Percentiles rank a stretch among this genome's conserved stretches.
These are phyloP conservation scores for Aplysia californica DNA, from an alignment of 1,140 invertebrate genomes.

Conservation along the genomic window DNA sequence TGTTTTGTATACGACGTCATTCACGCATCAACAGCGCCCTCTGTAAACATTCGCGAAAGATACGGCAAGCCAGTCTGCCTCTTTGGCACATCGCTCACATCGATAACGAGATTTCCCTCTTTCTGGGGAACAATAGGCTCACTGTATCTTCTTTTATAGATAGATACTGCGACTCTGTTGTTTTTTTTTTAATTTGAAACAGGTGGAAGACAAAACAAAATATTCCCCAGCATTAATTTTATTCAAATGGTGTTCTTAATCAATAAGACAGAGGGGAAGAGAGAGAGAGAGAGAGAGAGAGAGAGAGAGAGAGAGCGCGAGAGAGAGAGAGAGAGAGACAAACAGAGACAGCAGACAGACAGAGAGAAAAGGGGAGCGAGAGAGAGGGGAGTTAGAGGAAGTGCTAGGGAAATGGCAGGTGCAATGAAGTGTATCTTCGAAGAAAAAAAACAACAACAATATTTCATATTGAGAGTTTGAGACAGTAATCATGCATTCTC, in stretches of 20 bases:
- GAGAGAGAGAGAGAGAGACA: no score
- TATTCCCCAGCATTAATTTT: background rate
- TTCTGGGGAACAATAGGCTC: background rate
- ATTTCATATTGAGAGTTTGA: background rate
- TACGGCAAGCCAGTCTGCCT: background rate
- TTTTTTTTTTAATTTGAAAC: background rate
- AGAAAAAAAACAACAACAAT: background rate
- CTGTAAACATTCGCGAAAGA: slow-evolving; percentile 4
- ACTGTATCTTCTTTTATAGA: background rate
- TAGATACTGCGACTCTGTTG: background rate
- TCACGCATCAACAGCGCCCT: slow-evolving; percentile 4
- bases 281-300: slow-evolving; percentile 1
- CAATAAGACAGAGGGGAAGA: background rate
- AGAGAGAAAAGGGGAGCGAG: background rate
- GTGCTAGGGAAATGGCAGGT: background rate
- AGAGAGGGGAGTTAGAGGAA: background rate
- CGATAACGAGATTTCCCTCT: background rate
- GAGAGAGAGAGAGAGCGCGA: slow-evolving; percentile 4
- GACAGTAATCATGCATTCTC: background rate
- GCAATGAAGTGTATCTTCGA: background rate
- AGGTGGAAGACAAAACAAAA: background rate
- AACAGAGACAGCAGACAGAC: background rate
- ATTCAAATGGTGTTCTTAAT: background rate
- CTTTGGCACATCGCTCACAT: background rate
- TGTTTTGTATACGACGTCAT: background rate